Evolutionary conservation across 2,888 invertebrate species (phyloP).

Genomic region (Icerya purchasi): DNA sequence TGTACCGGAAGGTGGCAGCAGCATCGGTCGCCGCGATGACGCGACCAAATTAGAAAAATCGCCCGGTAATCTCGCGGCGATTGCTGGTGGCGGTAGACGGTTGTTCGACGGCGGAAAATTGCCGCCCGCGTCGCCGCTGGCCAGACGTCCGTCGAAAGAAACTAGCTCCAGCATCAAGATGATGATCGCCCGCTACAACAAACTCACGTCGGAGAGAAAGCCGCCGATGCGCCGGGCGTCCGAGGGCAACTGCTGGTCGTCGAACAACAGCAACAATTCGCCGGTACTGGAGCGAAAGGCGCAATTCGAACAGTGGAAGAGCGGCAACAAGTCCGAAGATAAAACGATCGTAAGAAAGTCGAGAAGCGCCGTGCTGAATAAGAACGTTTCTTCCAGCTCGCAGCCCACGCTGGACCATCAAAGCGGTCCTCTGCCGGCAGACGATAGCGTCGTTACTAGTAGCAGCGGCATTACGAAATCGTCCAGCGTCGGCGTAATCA

Average conservation of each 20-base stretch:
- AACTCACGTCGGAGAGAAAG: slow-evolving; percentile 38
- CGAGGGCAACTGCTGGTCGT: slow-evolving; percentile 8
- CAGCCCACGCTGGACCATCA: slow-evolving; percentile 18
- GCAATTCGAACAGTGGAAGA: slow-evolving; percentile 24
- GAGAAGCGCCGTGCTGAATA: slow-evolving; percentile 34
- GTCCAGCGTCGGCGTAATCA: slow-evolving; percentile 25
- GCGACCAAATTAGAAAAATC: slow-evolving; percentile 3
- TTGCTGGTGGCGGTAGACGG: neutral
- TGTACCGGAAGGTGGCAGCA: neutral
- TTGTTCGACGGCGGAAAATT: slow-evolving; percentile 4
- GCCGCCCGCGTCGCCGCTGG: slow-evolving; percentile 2
- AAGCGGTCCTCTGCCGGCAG: slow-evolving; percentile 9
- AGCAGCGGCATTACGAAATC: slow-evolving; percentile 23
- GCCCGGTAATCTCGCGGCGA: neutral
- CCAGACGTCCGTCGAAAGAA: slow-evolving; percentile 3
- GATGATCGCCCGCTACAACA: slow-evolving; percentile 47
- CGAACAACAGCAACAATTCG: slow-evolving; percentile 2
- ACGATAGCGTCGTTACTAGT: slow-evolving; percentile 10
- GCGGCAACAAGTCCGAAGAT: slow-evolving; percentile 23
- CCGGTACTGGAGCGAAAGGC: slow-evolving; percentile 7
- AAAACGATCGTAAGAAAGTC: slow-evolving; percentile 41
- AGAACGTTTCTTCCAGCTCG: slow-evolving; percentile 23
- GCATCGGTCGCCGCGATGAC: slow-evolving; percentile 2
- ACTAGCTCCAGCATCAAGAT: slow-evolving; percentile 32
- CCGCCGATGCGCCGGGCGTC: slow-evolving; percentile 14